Percentiles rank a stretch among this genome's conserved stretches.
Conservation (phyloP, 1,140 invertebrate species). For the Procambarus virginalis region DNA sequence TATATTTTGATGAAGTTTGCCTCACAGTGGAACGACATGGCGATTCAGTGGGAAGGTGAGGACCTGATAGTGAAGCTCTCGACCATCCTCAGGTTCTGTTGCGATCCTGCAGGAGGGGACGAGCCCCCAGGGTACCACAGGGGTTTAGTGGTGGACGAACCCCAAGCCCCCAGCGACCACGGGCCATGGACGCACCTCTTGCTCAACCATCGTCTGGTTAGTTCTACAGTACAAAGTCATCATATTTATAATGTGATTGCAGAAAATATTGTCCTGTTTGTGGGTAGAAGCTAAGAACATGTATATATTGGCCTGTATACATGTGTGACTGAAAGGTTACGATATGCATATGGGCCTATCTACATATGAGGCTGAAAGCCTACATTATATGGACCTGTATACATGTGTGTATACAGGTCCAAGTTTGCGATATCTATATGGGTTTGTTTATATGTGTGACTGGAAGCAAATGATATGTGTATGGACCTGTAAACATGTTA, state of each 20-base stretch:
- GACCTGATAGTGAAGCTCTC: conserved; percentile 34
- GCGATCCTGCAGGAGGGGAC: background rate
- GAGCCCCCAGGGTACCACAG: conserved; percentile 13
- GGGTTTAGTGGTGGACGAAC: conserved; percentile 4
- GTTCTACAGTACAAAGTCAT: background rate
- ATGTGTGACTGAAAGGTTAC: too few species aligned
- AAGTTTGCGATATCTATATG: too few species aligned
- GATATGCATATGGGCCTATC: too few species aligned
- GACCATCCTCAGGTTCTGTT: conserved; percentile 26
- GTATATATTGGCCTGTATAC: too few species aligned
- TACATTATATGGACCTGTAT: too few species aligned
- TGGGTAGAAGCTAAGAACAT: too few species aligned
- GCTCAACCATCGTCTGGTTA: conserved; percentile 23
- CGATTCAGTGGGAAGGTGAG: conserved; percentile 8
- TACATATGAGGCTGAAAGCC: too few species aligned
- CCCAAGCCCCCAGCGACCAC: background rate
- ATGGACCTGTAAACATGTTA: too few species aligned
- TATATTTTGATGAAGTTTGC: background rate
- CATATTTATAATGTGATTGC: background rate
- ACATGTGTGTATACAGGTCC: too few species aligned
- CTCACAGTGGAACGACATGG: background rate
- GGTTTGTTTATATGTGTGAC: too few species aligned
- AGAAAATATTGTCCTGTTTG: too few species aligned
- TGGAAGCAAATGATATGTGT: too few species aligned
- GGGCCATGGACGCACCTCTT: conserved; percentile 7